Evolutionary conservation across 2,113 vertebrate genomes (phyloP).

Genomic region (Galbula dea): DNA sequence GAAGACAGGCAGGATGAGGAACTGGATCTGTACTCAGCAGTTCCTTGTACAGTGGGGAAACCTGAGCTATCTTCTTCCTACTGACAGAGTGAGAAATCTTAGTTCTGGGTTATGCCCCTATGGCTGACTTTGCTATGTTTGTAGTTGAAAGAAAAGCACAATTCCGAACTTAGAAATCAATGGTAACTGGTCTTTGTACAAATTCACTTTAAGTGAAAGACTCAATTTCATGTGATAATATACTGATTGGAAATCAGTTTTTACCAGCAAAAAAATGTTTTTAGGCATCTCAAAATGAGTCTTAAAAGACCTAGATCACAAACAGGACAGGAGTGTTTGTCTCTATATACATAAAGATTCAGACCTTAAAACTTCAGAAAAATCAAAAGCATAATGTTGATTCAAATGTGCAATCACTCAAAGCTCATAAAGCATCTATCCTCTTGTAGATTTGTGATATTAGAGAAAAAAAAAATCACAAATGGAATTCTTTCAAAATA

Average conservation of each 20-base stretch:
- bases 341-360: background rate
- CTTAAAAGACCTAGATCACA: conserved; percentile 12
- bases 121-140: background rate
- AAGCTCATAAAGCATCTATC: background rate
- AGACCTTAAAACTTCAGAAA: background rate
- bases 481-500: background rate
- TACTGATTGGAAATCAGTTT: conserved; percentile 56
- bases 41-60: background rate
- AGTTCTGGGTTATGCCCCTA: background rate
- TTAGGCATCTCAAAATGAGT: background rate
- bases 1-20: background rate
- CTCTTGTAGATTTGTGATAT: background rate
- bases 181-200: conserved; percentile 43
- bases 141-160: background rate
- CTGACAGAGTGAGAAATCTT: background rate
- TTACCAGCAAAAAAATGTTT: conserved; percentile 19
- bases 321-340: background rate
- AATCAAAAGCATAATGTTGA: background rate
- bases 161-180: conserved; percentile 1
- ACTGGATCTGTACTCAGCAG: background rate
- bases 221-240: background rate
- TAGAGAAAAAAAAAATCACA: background rate
- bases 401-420: background rate
- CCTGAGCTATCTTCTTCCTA: background rate
- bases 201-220: conserved; percentile 52